Base-by-base conservation (phyloP, 2,113 vertebrate genomes). In the Ictidomys tridecemlineatus region DNA sequence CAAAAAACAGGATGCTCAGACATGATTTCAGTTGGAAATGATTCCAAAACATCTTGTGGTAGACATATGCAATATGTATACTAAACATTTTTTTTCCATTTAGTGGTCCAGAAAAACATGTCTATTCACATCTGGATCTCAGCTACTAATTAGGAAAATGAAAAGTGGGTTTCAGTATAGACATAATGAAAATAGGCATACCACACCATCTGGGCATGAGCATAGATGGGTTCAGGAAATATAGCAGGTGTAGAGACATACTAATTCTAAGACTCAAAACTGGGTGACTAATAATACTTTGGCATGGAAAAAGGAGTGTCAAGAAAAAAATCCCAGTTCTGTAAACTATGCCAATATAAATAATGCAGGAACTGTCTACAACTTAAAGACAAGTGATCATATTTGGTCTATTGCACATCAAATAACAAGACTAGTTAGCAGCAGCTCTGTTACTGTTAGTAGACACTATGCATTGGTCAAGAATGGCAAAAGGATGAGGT, bases 211-310 rank as follows among this genome's bases (percentile, higher is more conserved):
- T 82, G 20, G 56, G 20, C 56, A 93, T 28, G 32, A 13, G 18
- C 16, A 90, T 51, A 51, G 48, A 13, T 84, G 18, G 3, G 37
- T 82, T 88, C 51, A 97, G 34, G 58, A 12, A 94, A 95, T 70
- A 87, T 4, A 9, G 26, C 20, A 77, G 22, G 17, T 14, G 85
- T 72, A 56, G 39, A 84, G 32, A 86, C 14, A 74, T n/a, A 34
- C 18, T 86, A 82, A 95, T 82, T 89, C 58, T 88, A 92, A 76
- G 18, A 69, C 73, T 85, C 61, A 67, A 93, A 85, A 22, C 26
- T 77, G 26, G 0, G 22, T 86, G 24, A 91, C 30, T 67, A 90
- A 34, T 37, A 90, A 83, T 16, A 83, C 4, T 74, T 94, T 53
- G 22, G 14, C 22, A 70, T 37, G 51, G 61, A 83, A 94, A 95